Percentiles rank a stretch among this genome's conserved stretches.
Conservation (phyloP, 1,140 invertebrate species). For the Drosophila takahashii region DNA sequence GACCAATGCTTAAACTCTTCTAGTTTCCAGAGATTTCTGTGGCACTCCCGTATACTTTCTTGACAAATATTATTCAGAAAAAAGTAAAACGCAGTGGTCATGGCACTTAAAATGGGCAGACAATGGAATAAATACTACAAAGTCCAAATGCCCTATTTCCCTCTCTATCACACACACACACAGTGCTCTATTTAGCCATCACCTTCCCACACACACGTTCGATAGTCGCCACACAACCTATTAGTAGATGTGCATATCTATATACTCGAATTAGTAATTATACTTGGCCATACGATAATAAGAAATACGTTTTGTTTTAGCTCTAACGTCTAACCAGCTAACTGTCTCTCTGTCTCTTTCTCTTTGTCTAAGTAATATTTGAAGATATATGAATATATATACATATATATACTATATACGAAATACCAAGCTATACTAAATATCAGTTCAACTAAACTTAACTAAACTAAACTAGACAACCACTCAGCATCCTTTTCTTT, state of each 20-base stretch:
- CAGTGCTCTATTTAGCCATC: conserved; percentile 8
- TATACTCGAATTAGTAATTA: conserved; percentile 31
- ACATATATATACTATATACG: conserved; percentile 55
- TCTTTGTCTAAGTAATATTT: conserved; percentile 56
- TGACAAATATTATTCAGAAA: background rate
- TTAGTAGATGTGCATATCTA: conserved; percentile 44
- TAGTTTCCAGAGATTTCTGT: background rate
- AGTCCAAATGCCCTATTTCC: conserved; percentile 1
- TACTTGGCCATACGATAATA: conserved; percentile 40
- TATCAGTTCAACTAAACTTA: conserved; percentile 51
- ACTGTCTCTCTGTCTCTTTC: conserved; percentile 24
- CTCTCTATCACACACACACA: conserved; percentile 5
- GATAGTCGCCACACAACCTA: conserved; percentile 27
- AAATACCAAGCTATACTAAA: conserved; percentile 50
- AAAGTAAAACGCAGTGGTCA: background rate
- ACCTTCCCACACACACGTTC: conserved; percentile 17
- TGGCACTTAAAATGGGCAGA: background rate
- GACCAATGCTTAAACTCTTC: background rate
- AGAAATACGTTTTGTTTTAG: conserved; percentile 31
- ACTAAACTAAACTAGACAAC: conserved; percentile 50
- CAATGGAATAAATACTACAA: background rate
- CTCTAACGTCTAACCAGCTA: conserved; percentile 23
- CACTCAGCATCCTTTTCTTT: conserved; percentile 27
- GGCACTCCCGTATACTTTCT: background rate
- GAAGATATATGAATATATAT: conserved; percentile 59